These are phyloP conservation scores for Myotis lucifugus DNA, from an alignment of 2,113 vertebrate species.

Conservation along the genomic window DNA sequence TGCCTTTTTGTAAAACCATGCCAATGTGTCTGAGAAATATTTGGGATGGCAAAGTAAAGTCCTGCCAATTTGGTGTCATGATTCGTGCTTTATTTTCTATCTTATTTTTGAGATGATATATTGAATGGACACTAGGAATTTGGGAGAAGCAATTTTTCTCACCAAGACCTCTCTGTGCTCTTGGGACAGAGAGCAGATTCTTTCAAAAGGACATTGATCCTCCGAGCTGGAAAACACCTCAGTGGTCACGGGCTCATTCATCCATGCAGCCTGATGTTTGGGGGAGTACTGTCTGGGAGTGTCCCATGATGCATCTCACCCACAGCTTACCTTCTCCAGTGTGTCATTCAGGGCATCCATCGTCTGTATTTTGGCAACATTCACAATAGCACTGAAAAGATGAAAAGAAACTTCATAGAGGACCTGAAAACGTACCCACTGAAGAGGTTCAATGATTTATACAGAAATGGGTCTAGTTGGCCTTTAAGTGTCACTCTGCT, in stretches of 20 bases:
- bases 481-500: neutral
- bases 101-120: slow-evolving; percentile 48
- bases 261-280: fast-evolving
- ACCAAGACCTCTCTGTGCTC: neutral
- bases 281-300: neutral
- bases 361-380: slow-evolving; percentile 87
- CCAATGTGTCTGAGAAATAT: neutral
- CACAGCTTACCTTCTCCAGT: slow-evolving; percentile 90
- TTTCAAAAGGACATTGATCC: neutral
- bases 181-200: neutral
- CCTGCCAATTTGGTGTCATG: neutral
- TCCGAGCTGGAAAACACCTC: neutral
- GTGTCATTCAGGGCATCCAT: slow-evolving; percentile 86
- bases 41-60: neutral
- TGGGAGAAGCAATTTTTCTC: neutral
- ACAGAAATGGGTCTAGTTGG: neutral
- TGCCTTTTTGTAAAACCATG: slow-evolving; percentile 21
- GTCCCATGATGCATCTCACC: fast-evolving
- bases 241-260: neutral
- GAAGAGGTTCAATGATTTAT: neutral
- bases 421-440: neutral
- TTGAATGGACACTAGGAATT: slow-evolving; percentile 34
- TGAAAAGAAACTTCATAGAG: slow-evolving; percentile 62
- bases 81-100: neutral
- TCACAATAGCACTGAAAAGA: slow-evolving; percentile 83